phyloP scores from a whole-genome alignment of 1,140 invertebrate species.

The Eurosta solidaginis region DNA sequence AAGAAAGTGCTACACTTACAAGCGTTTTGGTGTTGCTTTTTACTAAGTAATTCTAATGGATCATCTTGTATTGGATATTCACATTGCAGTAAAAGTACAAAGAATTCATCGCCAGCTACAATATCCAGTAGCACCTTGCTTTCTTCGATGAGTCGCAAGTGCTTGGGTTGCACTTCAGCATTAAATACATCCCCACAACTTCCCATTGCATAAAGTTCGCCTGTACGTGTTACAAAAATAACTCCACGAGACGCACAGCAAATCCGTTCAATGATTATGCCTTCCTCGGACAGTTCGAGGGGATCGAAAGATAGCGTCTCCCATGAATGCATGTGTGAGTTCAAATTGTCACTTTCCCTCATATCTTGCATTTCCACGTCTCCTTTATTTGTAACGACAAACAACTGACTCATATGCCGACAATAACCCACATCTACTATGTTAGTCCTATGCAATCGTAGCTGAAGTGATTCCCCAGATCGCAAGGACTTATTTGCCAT shows the following conservation, averaged over 20 bases:
- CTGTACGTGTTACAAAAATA: constrained; percentile 45
- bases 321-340: constrained; percentile 38
- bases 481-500: constrained; percentile 29
- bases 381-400: constrained; percentile 44
- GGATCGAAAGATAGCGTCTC: constrained; percentile 49
- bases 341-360: not conserved
- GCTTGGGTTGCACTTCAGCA: constrained; percentile 46
- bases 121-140: constrained; percentile 48
- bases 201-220: constrained; percentile 51
- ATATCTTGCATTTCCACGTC: constrained; percentile 41
- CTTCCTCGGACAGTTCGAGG: constrained; percentile 49
- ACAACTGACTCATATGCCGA: constrained; percentile 40
- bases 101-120: constrained; percentile 50
- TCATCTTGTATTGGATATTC: not conserved
- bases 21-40: not conserved
- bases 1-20: not conserved
- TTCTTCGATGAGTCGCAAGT: constrained; percentile 50
- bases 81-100: constrained; percentile 45
- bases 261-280: constrained; percentile 45
- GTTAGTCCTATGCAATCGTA: constrained; percentile 40
- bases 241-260: constrained; percentile 49
- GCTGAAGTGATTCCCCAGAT: constrained; percentile 31
- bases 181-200: constrained; percentile 50
- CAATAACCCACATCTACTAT: constrained; percentile 51
- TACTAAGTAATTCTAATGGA: not conserved